Base-by-base conservation (phyloP, 2,888 invertebrate species). In the Tridacna gigas region DNA sequence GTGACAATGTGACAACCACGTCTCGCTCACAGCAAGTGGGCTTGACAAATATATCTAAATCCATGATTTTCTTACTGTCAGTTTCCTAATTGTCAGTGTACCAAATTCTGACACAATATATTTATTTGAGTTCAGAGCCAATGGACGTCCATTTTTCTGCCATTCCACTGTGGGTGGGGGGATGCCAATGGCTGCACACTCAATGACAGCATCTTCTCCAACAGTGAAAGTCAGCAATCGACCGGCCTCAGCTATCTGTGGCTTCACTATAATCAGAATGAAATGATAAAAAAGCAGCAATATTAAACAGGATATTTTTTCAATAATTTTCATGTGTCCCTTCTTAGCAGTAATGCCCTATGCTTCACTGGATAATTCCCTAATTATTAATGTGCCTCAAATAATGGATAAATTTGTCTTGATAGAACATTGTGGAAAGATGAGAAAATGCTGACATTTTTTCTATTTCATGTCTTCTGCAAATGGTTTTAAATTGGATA, bases 141-240 rank as follows among this genome's bases (percentile, higher is more conserved):
- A 81, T 48, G 80, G 80, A 1, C 92, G 88, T 7, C 94, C 93
- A 86, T 94, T 93, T 83, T 94, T 94, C 47, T 92, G 91, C 95
- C 95, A 95, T 12, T 86, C 84, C 22, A 95, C 92, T 9, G 85
- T 82, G 9, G 95, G 95, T 11, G 88, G 78, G 0, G 95, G 95
- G 65, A 91, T 91, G 11, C 95, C 95, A 5, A 85, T 85, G 45
- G 93, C 91, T 22, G 90, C 79, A 88, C 95, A 95, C 0, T 92
- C 90, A 48, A 95, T 88, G 9, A 79, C 79, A 0, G 93, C 90
- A 25, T 84, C 86, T n/a, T 92, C 90, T 0, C 94, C 94, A 25
- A 93, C 91, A 0, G 89, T 91, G 5, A 90, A 93, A 0, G 92
- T 93, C 56, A 91, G 79, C 28, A 90, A 82, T n/a, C 90, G 88